Percentiles rank a stretch among this genome's conserved stretches.
Evolutionary conservation across 2,797 vertebrate species (phyloP).

Genomic region (Cuniculus paca): DNA sequence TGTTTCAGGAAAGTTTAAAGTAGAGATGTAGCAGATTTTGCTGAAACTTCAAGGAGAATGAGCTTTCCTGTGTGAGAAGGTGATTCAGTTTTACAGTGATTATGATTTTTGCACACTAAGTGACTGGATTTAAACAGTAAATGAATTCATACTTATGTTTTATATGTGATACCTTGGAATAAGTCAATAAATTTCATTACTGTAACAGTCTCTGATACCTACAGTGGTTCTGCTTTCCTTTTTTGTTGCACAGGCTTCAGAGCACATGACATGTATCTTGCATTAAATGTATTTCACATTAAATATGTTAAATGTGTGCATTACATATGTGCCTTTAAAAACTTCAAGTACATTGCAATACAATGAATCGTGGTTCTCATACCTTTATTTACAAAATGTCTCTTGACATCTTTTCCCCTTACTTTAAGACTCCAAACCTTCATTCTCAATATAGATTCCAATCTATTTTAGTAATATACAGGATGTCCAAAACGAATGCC

Average conservation of each 20-base stretch:
- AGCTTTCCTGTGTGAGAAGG: not conserved
- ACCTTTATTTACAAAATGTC: constrained; percentile 23
- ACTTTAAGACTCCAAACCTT: not conserved
- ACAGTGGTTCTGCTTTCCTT: not conserved
- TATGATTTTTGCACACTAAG: not conserved
- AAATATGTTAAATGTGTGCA: not conserved
- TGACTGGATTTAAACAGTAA: not conserved
- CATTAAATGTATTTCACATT: constrained; percentile 20
- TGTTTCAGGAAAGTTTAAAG: not conserved
- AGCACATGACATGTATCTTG: not conserved
- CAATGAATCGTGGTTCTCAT: not conserved
- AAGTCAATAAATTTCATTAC: not conserved
- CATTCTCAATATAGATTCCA: not conserved
- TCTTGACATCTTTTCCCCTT: not conserved
- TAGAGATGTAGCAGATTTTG: not conserved
- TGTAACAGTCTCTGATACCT: not conserved
- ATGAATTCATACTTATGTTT: not conserved
- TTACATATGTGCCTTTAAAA: not conserved
- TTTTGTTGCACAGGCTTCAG: not conserved
- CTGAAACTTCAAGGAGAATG: not conserved
- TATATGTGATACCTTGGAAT: not conserved
- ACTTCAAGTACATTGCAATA: not conserved
- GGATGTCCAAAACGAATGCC: not conserved
- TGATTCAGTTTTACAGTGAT: not conserved
- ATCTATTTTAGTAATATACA: not conserved